These are phyloP conservation scores for Desmophyllum pertusum DNA, from an alignment of 92 coral and sea anemone species.

Conservation along the genomic window DNA sequence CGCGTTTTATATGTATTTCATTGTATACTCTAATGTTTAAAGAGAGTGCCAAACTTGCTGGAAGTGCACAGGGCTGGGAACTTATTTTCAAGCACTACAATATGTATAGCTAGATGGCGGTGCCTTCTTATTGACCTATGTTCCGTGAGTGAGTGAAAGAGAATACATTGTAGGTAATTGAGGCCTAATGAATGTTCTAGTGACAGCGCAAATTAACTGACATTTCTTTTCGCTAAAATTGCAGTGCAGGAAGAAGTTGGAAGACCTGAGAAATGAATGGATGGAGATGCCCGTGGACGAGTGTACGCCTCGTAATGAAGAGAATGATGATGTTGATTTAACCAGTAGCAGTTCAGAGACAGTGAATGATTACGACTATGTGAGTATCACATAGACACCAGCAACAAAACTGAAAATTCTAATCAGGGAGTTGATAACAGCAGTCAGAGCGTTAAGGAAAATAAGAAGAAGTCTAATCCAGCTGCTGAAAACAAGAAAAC, in stretches of 20 bases:
- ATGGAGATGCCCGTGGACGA: background rate
- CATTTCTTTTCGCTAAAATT: no score
- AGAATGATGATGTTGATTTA: background rate
- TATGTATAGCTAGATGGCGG: no score
- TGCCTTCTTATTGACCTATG: no score
- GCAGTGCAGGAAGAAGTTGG: background rate
- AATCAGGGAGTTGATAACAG: background rate
- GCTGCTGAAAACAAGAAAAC: background rate
- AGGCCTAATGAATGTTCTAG: background rate
- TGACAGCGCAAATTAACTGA: background rate
- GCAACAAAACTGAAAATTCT: background rate
- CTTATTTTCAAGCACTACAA: no score
- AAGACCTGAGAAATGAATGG: background rate
- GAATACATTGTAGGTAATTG: no score
- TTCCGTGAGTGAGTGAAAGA: no score
- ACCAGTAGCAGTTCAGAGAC: no score
- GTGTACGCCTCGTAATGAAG: background rate
- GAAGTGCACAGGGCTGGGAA: no score
- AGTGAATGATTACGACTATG: background rate
- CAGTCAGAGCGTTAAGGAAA: background rate
- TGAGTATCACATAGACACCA: no score
- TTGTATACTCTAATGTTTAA: no score
- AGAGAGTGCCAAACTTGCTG: no score
- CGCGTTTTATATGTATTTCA: no score
- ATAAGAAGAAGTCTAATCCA: background rate